Evolutionary conservation across 1,140 invertebrate species (phyloP), one percentile per base, ranked within the genome.

Genomic region (Drosophila littoralis): DNA sequence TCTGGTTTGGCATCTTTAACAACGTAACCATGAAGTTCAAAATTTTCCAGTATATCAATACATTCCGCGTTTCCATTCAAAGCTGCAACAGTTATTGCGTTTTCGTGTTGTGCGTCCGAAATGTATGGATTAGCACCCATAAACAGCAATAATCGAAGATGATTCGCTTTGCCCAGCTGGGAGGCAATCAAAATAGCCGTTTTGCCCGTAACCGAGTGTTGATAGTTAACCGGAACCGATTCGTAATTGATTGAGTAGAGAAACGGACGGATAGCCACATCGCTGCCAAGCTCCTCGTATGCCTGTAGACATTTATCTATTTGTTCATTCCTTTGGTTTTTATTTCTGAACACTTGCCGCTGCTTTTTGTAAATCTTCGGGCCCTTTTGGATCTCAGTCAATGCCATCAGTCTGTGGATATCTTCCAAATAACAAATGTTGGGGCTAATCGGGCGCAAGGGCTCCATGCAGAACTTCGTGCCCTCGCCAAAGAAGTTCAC

Each of bases 181-280:
- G 95, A 94, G 7, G 95, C 95, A 6, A 96, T 94, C 94, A 96
- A 96, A n/a, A 97, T 92, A 0, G 95, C 93, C 12, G 95, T 96
- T 1, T 95, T 94, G 33, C 94, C 94, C 1, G 95, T 96, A 28
- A 94, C 92, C 5, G 94, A 94, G 88, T 97, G 96, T 69, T 94
- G 94, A 81, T 95, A 95, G 86, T 95, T 94, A 1, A 95, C 93
- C 1, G 94, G 94, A 15, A 96, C 93, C 91, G 95, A 94, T 82
- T 96, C 95, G 8, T 94, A 94, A 33, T 94, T 88, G 17, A 96
- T 94, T 4, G 96, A 91, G 77, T 96, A 94, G 28, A 96, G 80
- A 50, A 96, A 93, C 67, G 95, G 94, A 10, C 94, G 91, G 72
- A 96, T 95, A 35, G 93, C 91, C 13, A 94, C 93, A 61, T 91